A percentile compares a stretch with the other conserved stretches of the same genome.
These are phyloP conservation scores for Pollenia amentaria DNA, from an alignment of 2,888 invertebrate genomes.

Conservation along the genomic window DNA sequence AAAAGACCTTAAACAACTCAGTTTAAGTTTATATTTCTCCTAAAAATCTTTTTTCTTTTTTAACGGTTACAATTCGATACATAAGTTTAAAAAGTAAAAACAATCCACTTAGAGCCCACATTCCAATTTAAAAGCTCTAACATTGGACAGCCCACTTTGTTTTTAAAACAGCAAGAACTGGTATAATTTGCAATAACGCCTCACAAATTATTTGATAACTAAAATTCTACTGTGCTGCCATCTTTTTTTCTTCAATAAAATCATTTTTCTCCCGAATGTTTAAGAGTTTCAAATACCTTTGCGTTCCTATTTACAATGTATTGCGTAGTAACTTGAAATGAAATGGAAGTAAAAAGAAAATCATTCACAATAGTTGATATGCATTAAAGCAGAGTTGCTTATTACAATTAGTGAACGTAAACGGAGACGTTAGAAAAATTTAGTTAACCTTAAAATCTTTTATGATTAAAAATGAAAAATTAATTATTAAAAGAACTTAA, in stretches of 20 bases:
- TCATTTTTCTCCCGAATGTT: background rate
- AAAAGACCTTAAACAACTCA: background rate
- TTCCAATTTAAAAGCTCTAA: constrained; percentile 29
- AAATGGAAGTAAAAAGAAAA: background rate
- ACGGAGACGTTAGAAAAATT: background rate
- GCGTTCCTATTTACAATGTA: background rate
- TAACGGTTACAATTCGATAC: no score
- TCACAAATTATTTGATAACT: background rate
- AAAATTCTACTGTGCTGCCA: background rate
- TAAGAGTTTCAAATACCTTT: background rate
- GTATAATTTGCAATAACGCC: background rate
- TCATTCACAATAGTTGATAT: constrained; percentile 15
- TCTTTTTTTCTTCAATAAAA: background rate
- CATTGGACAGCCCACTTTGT: background rate
- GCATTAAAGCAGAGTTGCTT: background rate
- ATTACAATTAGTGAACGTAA: background rate
- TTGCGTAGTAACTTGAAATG: background rate
- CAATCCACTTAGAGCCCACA: background rate
- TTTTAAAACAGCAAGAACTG: background rate
- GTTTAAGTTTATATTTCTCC: no score
- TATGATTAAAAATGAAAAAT: no score
- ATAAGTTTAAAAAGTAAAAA: no score
- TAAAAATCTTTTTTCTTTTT: no score
- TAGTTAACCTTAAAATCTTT: no score
- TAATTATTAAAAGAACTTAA: no score